Base-by-base conservation (phyloP, 2,113 vertebrate species). In the Epinephelus lanceolatus region DNA sequence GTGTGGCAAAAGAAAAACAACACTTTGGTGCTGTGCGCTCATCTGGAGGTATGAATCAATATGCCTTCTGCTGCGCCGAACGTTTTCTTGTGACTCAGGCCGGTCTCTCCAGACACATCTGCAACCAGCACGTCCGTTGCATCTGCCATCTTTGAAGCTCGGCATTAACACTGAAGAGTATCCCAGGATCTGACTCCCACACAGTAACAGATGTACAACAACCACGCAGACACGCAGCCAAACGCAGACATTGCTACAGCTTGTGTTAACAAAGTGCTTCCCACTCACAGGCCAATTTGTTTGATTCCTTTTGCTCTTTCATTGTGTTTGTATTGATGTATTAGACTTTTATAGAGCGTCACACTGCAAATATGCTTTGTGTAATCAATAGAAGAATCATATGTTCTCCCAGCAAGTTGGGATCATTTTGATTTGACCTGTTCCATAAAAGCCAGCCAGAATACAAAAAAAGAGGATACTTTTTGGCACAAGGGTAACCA, bases 21-120 rank as follows among this genome's bases (percentile, higher is more conserved):
- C 81, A 79, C 81, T 89, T 91, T 93, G 87, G 86, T 92, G 90
- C 88, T 93, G 83, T 66, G 81, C 25, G 71, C 86, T 89, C 83
- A 90, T 93, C 86, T 90, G 80, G 86, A 91, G 90, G 80, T 93
- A 84, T 65, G 71, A 88, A 95, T 95, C 94, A 76, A 94, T 95
- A 94, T 21, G 74, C 62, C 33, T 77, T 90, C 81, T 86, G 78
- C 86, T 88, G 73, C 74, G 70, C 62, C 37, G 61, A 88, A 78
- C 33, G 56, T 78, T 86, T 89, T 57, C 84, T 80, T 83, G 85
- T 94, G 93, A 94, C 89, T 95, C 89, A 94, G 81, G 67, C 86
- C 47, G 56, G 85, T 79, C 84, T 94, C 87, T 83, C 86, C 87
- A 89, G 89, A 94, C 81, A 78, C 82, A 91, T 87, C 84, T 83